Base-by-base conservation (phyloP, 37 sponge, comb jelly and placozoan genomes). In the Spongilla lacustris region DNA sequence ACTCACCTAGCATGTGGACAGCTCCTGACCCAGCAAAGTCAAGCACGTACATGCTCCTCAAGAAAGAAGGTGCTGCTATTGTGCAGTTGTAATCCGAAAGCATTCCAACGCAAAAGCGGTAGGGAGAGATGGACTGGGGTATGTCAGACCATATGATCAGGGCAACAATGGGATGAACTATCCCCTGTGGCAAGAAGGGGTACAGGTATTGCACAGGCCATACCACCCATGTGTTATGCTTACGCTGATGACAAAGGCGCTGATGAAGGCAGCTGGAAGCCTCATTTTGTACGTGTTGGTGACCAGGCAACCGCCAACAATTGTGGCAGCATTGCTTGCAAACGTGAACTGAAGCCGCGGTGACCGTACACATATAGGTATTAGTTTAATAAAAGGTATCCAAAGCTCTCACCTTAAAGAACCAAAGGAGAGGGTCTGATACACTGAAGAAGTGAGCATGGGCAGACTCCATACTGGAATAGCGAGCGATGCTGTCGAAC, bases 1-100 rank as follows among this genome's bases (percentile, higher is more conserved):
- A 69, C 72, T 27, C 33, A 92, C 97, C 97, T 37, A 96, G 73
- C 34, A 96, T 82, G 87, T 96, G 97, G 19, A 96, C 97, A 17
- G 95, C 91, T 25, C 97, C 97, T 50, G 95, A 95, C 36, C 97
- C 95, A 50, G 97, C 97, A 92, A 96, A 94, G 46, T 96, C 97
- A 29, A 96, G 83, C 31, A 92, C 83, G 72, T 96, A 96, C 35
- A 94, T n/a, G 24, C 79, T 86, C 9, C 8, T 8, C 46, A 46
- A 46, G 46, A 46, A 46, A 8, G 46, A 46, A 46, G 46, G 46
- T 46, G 46, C 46, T 10, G 46, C 8, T 46, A 46, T 4, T 46
- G 46, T 46, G 46, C 46, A 46, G 46, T 46, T 46, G 46, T 46
- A 46, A 4, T 46, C 26, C 28, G 77, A 82, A 13, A 23, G 1